phyloP scores from a whole-genome alignment of 2,888 invertebrate species.

The Brachyptera risi region DNA sequence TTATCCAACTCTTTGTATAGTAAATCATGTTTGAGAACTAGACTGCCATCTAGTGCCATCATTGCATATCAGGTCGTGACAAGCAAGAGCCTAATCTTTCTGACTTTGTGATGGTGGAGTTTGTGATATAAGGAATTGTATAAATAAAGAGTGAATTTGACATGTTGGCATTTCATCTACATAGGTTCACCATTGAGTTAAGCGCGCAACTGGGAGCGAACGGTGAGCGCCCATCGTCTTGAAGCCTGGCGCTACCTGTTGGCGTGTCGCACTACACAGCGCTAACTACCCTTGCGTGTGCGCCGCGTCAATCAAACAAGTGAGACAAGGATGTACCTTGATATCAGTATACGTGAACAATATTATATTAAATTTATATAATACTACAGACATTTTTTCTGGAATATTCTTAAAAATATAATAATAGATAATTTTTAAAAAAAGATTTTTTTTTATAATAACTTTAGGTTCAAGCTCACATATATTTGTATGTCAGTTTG shows the following conservation, averaged over 20 bases:
- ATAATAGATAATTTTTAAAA: not conserved
- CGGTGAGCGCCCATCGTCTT: too few species aligned
- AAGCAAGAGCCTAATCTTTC: too few species aligned
- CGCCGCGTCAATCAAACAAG: conserved; percentile 7
- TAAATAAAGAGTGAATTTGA: not conserved
- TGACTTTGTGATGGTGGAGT: too few species aligned
- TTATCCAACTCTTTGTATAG: too few species aligned
- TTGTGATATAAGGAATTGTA: too few species aligned
- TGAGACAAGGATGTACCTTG: conserved; percentile 16
- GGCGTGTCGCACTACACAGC: not conserved
- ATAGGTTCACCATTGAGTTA: conserved; percentile 17
- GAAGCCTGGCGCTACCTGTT: too few species aligned
- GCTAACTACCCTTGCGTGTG: not conserved
- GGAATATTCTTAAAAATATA: conserved; percentile 9
- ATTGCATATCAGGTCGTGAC: too few species aligned
- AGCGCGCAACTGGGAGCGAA: not conserved
- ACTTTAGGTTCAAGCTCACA: conserved; percentile 12
- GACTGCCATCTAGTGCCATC: too few species aligned
- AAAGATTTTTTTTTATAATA: conserved; percentile 14
- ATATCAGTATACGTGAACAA: conserved; percentile 29
- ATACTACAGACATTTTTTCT: conserved; percentile 18
- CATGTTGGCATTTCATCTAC: conserved; percentile 11
- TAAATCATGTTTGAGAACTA: too few species aligned
- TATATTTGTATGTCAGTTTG: conserved; percentile 15
- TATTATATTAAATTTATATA: too few species aligned